Evolutionary conservation across 2,888 invertebrate species (phyloP).

Genomic region (Teinopalpus imperialis): DNA sequence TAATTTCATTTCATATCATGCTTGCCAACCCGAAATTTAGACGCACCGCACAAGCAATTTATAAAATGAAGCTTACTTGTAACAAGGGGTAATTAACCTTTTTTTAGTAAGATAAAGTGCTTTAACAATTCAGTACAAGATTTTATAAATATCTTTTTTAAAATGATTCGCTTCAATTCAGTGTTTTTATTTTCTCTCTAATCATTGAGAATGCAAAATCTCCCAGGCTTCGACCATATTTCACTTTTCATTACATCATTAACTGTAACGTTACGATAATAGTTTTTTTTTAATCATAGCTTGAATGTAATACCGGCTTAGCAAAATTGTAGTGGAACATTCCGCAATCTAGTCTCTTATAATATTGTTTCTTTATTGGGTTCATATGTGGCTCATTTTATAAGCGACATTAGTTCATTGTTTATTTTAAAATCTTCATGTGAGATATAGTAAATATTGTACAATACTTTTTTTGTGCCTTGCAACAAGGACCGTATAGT

Average conservation of each 20-base stretch:
- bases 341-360: slow-evolving; percentile 69
- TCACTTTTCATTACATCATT: background rate
- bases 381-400: slow-evolving; percentile 32
- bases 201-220: no score
- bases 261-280: background rate
- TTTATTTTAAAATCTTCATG: slow-evolving; percentile 4
- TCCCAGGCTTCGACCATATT: background rate
- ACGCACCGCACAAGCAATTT: background rate
- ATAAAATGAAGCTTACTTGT: no score
- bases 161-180: no score
- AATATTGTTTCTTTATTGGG: slow-evolving; percentile 43
- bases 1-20: background rate
- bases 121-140: no score
- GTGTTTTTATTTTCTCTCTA: background rate
- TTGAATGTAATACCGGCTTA: slow-evolving; percentile 28
- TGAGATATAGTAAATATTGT: slow-evolving; percentile 11
- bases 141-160: no score
- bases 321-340: slow-evolving; percentile 60
- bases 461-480: slow-evolving; percentile 34
- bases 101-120: no score
- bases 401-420: slow-evolving; percentile 27
- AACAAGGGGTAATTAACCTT: no score
- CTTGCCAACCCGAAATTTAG: background rate
- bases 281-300: slow-evolving; percentile 6
- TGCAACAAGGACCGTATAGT: slow-evolving; percentile 35